These are phyloP conservation scores for Arctia plantaginis DNA, from an alignment of 2,888 invertebrate species.

Conservation along the genomic window DNA sequence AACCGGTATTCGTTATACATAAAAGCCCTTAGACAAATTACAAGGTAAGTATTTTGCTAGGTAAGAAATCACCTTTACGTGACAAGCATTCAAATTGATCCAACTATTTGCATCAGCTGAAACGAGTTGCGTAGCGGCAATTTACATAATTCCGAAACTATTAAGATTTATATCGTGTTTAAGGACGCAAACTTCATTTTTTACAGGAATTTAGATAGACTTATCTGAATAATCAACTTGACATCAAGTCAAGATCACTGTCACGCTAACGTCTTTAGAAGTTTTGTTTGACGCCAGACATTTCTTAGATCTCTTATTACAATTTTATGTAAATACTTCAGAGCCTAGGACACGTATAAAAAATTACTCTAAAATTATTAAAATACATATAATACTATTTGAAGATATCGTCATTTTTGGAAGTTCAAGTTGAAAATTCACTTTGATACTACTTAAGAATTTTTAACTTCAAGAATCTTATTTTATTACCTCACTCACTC, in stretches of 20 bases:
- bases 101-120: neutral
- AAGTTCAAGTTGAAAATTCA: no score
- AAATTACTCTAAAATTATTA: no score
- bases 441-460: no score
- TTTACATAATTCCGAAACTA: slow-evolving; percentile 29
- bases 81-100: slow-evolving; percentile 15
- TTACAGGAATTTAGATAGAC: neutral
- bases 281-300: neutral
- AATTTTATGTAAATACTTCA: no score
- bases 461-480: no score
- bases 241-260: neutral
- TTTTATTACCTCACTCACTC: no score
- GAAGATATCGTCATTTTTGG: no score
- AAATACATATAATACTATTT: no score
- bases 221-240: neutral
- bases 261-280: neutral
- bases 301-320: no score
- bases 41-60: neutral
- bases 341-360: no score
- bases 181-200: neutral
- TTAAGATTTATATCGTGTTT: slow-evolving; percentile 23
- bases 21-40: neutral
- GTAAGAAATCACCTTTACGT: slow-evolving; percentile 10
- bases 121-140: slow-evolving; percentile 17
- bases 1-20: neutral